Evolutionary conservation across 1,140 invertebrate species (phyloP).

Genomic region (Cephus cinctus): DNA sequence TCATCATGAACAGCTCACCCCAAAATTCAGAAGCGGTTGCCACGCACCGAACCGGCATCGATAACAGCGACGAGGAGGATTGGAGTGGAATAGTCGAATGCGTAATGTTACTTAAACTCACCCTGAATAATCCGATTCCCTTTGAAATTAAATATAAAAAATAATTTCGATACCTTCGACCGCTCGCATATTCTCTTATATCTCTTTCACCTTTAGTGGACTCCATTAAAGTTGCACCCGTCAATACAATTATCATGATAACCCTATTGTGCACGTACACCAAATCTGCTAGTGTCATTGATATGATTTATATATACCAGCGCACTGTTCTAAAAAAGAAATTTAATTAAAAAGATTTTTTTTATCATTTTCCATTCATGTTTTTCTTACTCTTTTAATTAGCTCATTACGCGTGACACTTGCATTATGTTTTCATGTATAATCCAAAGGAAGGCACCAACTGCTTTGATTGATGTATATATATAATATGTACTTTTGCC

Average conservation of each 20-base stretch:
- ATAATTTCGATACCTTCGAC: no score
- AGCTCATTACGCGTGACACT: neutral
- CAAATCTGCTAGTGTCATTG: no score
- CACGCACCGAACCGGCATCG: conserved; percentile 30
- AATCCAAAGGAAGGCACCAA: neutral
- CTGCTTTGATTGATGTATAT: neutral
- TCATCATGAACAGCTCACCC: conserved; percentile 42
- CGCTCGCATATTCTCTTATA: no score
- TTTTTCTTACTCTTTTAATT: neutral
- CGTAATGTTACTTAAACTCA: conserved; percentile 30
- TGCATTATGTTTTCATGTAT: neutral
- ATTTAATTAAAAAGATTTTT: neutral
- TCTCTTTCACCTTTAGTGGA: no score
- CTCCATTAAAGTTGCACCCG: neutral
- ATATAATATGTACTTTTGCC: neutral
- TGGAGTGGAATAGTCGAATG: conserved; percentile 54
- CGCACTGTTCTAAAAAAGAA: neutral
- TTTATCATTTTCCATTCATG: neutral
- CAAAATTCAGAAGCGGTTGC: conserved; percentile 35
- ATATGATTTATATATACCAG: no score
- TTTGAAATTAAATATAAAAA: no score
- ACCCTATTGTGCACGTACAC: no score
- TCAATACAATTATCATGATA: neutral
- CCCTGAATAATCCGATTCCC: neutral
- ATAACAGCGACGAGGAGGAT: conserved; percentile 53